These are phyloP conservation scores for Girardinichthys multiradiatus DNA, from an alignment of 2,113 vertebrate species.

Conservation along the genomic window DNA sequence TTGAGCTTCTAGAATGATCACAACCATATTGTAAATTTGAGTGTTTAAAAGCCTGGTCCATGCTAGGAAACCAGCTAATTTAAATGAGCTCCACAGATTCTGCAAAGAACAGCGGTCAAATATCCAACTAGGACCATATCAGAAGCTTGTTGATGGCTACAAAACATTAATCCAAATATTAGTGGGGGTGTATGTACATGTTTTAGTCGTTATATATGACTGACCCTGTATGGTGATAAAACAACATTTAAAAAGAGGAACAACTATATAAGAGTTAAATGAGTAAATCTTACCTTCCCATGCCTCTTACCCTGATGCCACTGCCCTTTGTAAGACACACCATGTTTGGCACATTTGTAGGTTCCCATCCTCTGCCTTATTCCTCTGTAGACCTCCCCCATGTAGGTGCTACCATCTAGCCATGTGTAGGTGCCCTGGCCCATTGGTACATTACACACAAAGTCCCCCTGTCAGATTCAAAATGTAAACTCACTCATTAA, in stretches of 20 bases:
- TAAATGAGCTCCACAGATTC: not conserved
- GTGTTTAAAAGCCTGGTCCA: not conserved
- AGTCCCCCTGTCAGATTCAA: constrained; percentile 83
- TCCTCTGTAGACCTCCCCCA: constrained; percentile 82
- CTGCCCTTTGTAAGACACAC: constrained; percentile 83
- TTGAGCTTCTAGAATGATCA: too few species aligned
- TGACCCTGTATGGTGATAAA: not conserved
- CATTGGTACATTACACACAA: constrained; percentile 84
- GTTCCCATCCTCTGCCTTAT: constrained; percentile 86
- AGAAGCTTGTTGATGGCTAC: not conserved
- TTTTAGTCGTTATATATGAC: not conserved
- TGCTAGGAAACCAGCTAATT: not conserved
- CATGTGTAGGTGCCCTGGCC: constrained; percentile 84
- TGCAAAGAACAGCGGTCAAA: not conserved
- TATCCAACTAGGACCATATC: not conserved
- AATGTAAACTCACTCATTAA: not conserved
- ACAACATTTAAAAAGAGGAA: not conserved
- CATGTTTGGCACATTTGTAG: constrained; percentile 72
- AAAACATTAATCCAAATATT: not conserved
- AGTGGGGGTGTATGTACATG: not conserved
- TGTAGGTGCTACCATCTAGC: constrained; percentile 86
- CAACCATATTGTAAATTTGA: not conserved
- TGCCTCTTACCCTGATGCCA: constrained; percentile 88
- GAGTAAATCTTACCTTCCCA: constrained; percentile 82
- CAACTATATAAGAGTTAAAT: not conserved